phyloP scores from a whole-genome alignment of 2,797 vertebrate genomes.

The Mareca strepera region DNA sequence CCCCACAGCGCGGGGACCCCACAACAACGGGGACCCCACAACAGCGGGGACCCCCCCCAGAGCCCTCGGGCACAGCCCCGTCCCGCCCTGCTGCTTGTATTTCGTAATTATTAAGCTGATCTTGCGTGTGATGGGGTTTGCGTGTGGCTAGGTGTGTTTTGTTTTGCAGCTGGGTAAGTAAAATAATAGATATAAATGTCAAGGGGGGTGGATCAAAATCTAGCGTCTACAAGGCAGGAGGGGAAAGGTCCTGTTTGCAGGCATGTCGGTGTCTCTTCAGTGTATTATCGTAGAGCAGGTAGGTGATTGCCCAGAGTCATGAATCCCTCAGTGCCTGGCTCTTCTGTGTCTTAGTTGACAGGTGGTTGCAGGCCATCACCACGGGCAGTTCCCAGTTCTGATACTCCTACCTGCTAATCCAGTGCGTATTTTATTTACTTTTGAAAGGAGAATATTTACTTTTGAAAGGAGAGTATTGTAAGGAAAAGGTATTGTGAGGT shows the following conservation, averaged over 20 bases:
- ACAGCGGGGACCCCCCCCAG: too few relatives aligned
- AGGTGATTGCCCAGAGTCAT: background rate
- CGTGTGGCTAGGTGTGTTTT: background rate
- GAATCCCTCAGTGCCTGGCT: background rate
- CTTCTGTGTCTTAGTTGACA: background rate
- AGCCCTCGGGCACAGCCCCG: accelerated
- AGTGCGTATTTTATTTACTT: background rate
- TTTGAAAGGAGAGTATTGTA: background rate
- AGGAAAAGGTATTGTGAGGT: background rate
- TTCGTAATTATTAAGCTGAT: background rate
- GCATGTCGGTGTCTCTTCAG: background rate
- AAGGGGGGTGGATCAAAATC: background rate
- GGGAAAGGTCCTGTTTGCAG: background rate
- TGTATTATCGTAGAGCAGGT: accelerated
- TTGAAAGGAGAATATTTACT: background rate
- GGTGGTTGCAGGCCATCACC: background rate
- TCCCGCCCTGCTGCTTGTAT: accelerated
- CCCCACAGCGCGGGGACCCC: too few relatives aligned
- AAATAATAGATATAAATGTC: background rate
- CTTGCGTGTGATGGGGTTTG: too few relatives aligned
- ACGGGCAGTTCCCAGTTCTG: background rate
- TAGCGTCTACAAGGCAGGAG: background rate
- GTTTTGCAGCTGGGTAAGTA: background rate
- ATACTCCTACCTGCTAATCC: background rate
- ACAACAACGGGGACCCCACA: too few relatives aligned